Evolutionary conservation across 2,113 vertebrate genomes (phyloP).

Genomic region (human): GRCh38 chr2:6448001-6448500

Average conservation of each 20-base stretch:
- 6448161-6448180: background rate
- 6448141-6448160: fast-evolving
- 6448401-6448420: fast-evolving
- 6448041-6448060: background rate
- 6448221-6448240: background rate
- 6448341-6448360: background rate
- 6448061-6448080: background rate
- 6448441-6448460: fast-evolving
- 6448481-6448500: fast-evolving
- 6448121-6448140: background rate
- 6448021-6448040: fast-evolving
- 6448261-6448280: background rate
- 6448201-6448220: fast-evolving
- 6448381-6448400: fast-evolving
- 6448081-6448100: background rate
- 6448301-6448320: background rate
- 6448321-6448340: background rate
- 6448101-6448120: background rate
- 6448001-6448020: fast-evolving
- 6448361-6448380: background rate
- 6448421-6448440: fast-evolving
- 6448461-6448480: fast-evolving
- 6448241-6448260: fast-evolving
- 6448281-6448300: background rate
- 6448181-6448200: fast-evolving